Conservation (phyloP, 2,888 invertebrate genomes). For the Ceramica pisi region DNA sequence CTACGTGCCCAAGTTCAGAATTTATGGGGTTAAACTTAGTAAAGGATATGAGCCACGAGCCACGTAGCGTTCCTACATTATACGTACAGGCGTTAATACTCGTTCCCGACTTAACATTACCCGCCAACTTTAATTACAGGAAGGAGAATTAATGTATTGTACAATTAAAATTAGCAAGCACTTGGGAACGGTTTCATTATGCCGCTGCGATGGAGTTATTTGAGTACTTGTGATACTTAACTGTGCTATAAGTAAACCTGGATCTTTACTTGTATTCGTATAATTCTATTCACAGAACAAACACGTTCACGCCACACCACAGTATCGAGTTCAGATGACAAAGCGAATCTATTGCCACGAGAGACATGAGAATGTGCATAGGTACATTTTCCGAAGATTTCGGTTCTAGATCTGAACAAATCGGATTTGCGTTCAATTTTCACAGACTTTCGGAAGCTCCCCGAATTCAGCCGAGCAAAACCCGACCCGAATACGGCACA, state of each 20-base stretch:
- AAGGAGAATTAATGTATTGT: slow-evolving; percentile 64
- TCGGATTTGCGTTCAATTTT: slow-evolving; percentile 89
- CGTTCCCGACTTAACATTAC: slow-evolving; percentile 60
- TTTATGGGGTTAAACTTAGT: slow-evolving; percentile 72
- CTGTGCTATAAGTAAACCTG: background rate
- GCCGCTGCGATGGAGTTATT: slow-evolving; percentile 59
- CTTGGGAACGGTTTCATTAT: slow-evolving; percentile 51
- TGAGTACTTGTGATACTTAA: slow-evolving; percentile 28
- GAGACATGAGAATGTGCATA: slow-evolving; percentile 69
- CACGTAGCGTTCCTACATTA: slow-evolving; percentile 62
- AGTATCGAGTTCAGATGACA: slow-evolving; percentile 27
- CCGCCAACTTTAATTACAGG: slow-evolving; percentile 64
- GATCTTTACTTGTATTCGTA: slow-evolving; percentile 2
- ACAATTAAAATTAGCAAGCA: slow-evolving; percentile 63
- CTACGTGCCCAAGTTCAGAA: slow-evolving; percentile 73
- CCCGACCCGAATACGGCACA: slow-evolving; percentile 80
- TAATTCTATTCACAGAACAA: background rate
- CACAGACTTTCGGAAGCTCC: slow-evolving; percentile 84
- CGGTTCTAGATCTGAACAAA: slow-evolving; percentile 81
- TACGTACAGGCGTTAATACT: slow-evolving; percentile 63
- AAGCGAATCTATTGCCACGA: slow-evolving; percentile 51
- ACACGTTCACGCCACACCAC: background rate
- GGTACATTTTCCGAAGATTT: slow-evolving; percentile 79
- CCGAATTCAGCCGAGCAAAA: slow-evolving; percentile 79
- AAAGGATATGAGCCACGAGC: slow-evolving; percentile 67